These are phyloP conservation scores for Mohoua ochrocephala DNA, from an alignment of 2,113 vertebrate species.

Conservation along the genomic window DNA sequence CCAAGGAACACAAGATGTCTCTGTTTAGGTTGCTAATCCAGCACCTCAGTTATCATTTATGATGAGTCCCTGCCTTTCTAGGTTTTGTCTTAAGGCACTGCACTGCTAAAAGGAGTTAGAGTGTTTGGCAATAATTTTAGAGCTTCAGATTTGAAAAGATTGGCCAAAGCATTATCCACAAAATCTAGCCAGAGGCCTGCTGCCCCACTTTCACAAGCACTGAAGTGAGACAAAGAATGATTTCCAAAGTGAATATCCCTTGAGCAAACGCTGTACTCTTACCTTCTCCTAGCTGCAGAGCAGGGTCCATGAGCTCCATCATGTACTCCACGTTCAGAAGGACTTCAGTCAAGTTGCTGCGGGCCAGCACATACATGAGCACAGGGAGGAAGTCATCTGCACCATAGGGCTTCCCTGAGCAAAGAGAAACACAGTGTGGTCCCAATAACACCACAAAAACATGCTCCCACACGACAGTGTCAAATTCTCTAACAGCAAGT, in stretches of 20 bases:
- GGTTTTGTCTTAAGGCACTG: neutral
- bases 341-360: conserved; percentile 83
- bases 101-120: neutral
- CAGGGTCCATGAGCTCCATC: conserved; percentile 98
- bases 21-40: neutral
- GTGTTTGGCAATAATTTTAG: neutral
- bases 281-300: conserved; percentile 94
- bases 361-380: conserved; percentile 94
- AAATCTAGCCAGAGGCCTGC: neutral
- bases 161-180: neutral
- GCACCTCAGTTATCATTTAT: neutral
- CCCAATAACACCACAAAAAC: neutral
- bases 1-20: neutral
- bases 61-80: neutral
- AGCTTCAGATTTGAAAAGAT: neutral
- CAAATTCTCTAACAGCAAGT: neutral
- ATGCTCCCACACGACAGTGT: neutral
- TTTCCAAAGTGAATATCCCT: neutral
- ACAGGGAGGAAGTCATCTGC: conserved; percentile 97
- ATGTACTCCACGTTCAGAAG: conserved; percentile 93
- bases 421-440: neutral
- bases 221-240: neutral
- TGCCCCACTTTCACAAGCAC: neutral
- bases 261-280: neutral
- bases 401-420: conserved; percentile 84